Base-by-base conservation (phyloP, 2,888 invertebrate genomes). In the Entomobrya multifasciata region DNA sequence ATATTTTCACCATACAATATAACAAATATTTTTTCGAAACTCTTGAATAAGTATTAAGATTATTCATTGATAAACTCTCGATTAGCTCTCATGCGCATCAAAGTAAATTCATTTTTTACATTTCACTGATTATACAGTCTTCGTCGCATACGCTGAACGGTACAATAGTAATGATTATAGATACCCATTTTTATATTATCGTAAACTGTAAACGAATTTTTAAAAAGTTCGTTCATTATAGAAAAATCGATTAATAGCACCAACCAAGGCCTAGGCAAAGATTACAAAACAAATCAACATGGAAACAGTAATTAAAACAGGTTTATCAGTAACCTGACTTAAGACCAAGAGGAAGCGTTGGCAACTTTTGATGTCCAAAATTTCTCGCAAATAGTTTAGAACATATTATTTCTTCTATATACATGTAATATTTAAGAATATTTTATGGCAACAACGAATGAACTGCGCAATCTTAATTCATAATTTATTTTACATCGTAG, bases 61-160 rank as follows among this genome's bases (percentile, higher is more conserved):
- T 62, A 52, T n/a, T 52, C 30, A n/a, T 76, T 36, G 76, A 78
- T 84, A 83, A 49, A 85, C 86, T 78, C 79, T 77, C 77, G 78
- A 67, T 77, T 57, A 55, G 62, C 30, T 30, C 13, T 6, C 25
- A 52, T 65, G 79, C 79, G 79, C 36, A 36, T 30, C 11, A 17
- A 60, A 0, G 20, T 65, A 79, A 65, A 65, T 52, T 70, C 36
- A 36, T 8, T 44, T 57, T n/a, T 30, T 67, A 80, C 67, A 30
- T 67, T 70, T 52, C 30, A 25, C 25, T 13, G 70, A 57, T 44
- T 36, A 17, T 17, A 80, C 80, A 81, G 80, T 81, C 80, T 81
- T 70, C 44, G 44, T 67, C 13, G 41, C 52, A 81, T 41, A 20
- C 25, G 57, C 27, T 81, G 80, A 81, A 36, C 8, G 57, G 57